Evolutionary conservation across 2,888 invertebrate species (phyloP).

Genomic region (Drosophila fungiperda): DNA sequence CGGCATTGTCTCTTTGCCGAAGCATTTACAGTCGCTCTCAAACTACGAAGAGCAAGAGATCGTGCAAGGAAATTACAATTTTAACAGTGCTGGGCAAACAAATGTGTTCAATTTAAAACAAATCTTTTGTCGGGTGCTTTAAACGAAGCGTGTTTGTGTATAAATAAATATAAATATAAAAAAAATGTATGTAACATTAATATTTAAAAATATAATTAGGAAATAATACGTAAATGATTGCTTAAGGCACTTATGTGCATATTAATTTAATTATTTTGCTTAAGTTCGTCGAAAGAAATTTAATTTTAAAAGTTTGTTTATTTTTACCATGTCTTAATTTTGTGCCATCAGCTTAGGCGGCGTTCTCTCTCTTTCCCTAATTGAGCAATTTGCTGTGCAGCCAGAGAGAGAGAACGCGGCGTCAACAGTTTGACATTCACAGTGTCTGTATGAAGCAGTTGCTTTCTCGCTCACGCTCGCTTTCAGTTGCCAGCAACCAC

Average conservation of each 20-base stretch:
- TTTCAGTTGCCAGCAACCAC: conserved; percentile 45
- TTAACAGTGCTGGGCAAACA: conserved; percentile 29
- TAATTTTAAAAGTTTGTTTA: not conserved
- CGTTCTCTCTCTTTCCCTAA: conserved; percentile 20
- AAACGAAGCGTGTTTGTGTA: not conserved
- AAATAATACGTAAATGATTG: not conserved
- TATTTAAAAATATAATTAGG: not conserved
- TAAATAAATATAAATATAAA: not conserved
- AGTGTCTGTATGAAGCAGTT: conserved; percentile 13
- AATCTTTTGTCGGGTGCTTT: not conserved
- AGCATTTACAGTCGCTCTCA: conserved; percentile 28
- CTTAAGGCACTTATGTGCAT: not conserved
- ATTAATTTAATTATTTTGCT: not conserved
- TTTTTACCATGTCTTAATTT: not conserved
- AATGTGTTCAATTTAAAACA: not conserved
- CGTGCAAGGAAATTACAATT: not conserved
- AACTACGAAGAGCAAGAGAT: conserved; percentile 60
- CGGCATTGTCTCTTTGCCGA: conserved; percentile 12
- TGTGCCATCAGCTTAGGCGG: not conserved
- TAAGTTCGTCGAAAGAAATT: not conserved
- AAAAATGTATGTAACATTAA: not conserved
- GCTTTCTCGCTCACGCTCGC: conserved; percentile 48
- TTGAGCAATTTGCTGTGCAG: conserved; percentile 41
- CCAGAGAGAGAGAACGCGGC: conserved; percentile 11
- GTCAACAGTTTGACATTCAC: conserved; percentile 37